A percentile compares a stretch with the other conserved stretches of the same genome.
phyloP scores from a whole-genome alignment of 2,888 invertebrate genomes.

The Julus scandinavius region DNA sequence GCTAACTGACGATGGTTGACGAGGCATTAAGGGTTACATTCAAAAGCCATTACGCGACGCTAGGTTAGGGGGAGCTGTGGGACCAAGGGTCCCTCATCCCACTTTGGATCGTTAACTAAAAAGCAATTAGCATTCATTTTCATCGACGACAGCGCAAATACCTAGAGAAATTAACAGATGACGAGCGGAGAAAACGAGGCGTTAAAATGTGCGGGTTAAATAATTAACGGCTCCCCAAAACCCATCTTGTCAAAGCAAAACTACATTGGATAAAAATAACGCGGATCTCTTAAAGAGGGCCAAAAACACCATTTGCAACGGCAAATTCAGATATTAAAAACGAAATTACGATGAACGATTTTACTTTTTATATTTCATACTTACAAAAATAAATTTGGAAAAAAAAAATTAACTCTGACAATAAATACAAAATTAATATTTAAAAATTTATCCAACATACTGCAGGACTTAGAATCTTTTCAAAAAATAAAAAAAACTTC shows the following conservation, averaged over 20 bases:
- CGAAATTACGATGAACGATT: background rate
- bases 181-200: background rate
- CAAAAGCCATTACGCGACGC: conserved; percentile 48
- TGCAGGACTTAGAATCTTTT: no score
- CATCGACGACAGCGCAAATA: conserved; percentile 18
- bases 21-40: conserved; percentile 43
- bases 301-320: background rate
- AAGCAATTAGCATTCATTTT: conserved; percentile 47
- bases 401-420: no score
- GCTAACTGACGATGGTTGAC: conserved; percentile 44
- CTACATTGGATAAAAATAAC: background rate
- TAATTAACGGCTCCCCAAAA: background rate
- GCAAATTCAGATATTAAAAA: background rate
- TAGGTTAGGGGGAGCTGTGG: background rate
- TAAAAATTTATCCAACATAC: no score
- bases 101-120: conserved; percentile 11
- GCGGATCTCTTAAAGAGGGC: background rate
- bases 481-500: no score
- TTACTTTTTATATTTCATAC: no score
- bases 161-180: conserved; percentile 31
- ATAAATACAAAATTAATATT: no score
- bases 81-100: background rate
- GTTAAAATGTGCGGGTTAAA: background rate
- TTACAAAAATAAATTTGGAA: no score
- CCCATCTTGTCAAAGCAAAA: background rate